Evolutionary conservation across 2,797 vertebrate species (phyloP).

Genomic region (Anomalospiza imberbis): DNA sequence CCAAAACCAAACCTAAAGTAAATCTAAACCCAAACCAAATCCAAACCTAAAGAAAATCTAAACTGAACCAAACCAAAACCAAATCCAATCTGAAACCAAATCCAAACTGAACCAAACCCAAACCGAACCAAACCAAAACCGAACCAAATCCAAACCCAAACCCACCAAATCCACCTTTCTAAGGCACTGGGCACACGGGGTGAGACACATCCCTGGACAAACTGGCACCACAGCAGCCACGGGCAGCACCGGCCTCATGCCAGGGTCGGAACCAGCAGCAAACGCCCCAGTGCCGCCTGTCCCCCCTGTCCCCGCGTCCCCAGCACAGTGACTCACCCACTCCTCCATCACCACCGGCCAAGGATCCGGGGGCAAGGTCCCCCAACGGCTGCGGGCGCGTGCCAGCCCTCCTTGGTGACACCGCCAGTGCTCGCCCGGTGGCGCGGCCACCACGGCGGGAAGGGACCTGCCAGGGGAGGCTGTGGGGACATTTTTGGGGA

Average conservation of each 20-base stretch:
- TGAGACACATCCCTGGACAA: accelerated
- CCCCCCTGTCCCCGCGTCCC: background rate
- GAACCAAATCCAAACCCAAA: background rate
- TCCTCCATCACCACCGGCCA: background rate
- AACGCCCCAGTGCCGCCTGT: background rate
- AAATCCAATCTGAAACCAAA: too few species aligned
- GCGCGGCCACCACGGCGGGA: accelerated
- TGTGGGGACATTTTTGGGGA: background rate
- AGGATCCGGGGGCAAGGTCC: background rate
- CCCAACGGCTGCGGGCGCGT: accelerated
- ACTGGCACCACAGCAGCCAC: accelerated
- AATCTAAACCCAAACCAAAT: background rate
- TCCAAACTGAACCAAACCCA: background rate
- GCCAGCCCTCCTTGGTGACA: background rate
- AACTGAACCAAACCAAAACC: too few species aligned
- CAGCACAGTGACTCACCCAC: accelerated
- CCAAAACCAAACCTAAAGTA: background rate
- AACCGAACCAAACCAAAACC: background rate
- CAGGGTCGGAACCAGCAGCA: background rate
- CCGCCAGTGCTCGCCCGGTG: accelerated
- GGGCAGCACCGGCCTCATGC: background rate
- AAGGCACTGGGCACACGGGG: accelerated
- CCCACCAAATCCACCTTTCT: background rate
- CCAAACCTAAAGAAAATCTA: too few species aligned
- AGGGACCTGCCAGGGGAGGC: background rate